Evolutionary conservation across 2,113 vertebrate genomes (phyloP).

Genomic region (Coturnix japonica): DNA sequence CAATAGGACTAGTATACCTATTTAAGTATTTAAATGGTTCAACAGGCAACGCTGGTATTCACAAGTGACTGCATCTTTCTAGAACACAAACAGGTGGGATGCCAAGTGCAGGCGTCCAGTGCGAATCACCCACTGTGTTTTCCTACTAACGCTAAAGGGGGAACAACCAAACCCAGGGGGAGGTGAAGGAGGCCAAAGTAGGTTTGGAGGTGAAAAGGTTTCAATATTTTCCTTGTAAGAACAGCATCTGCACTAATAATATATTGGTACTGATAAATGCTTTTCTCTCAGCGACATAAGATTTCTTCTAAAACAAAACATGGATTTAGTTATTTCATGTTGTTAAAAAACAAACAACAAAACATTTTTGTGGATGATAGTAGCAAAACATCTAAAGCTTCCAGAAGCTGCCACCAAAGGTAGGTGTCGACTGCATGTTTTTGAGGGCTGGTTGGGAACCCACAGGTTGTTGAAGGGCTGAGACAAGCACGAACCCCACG

Average conservation of each 20-base stretch:
- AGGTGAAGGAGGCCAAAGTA: neutral
- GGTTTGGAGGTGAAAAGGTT: neutral
- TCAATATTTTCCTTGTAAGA: neutral
- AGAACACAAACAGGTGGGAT: neutral
- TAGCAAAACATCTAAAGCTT: neutral
- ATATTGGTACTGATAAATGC: neutral
- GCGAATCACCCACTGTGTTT: neutral
- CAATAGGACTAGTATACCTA: neutral
- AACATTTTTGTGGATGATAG: neutral
- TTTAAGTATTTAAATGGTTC: neutral
- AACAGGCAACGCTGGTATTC: neutral
- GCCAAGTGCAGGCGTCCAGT: neutral
- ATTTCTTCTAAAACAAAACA: neutral
- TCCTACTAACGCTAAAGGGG: neutral
- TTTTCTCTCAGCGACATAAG: neutral
- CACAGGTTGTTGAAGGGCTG: accelerated
- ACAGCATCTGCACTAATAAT: neutral
- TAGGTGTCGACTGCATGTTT: neutral
- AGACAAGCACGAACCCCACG: neutral
- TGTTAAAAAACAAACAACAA: neutral
- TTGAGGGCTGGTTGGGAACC: neutral
- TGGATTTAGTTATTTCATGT: neutral
- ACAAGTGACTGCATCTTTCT: neutral
- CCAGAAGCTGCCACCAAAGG: neutral
- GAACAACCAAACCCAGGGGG: neutral